Evolutionary conservation across 2,888 invertebrate species (phyloP), one percentile per base, ranked within the genome.

Genomic region (Phaedon cochleariae): DNA sequence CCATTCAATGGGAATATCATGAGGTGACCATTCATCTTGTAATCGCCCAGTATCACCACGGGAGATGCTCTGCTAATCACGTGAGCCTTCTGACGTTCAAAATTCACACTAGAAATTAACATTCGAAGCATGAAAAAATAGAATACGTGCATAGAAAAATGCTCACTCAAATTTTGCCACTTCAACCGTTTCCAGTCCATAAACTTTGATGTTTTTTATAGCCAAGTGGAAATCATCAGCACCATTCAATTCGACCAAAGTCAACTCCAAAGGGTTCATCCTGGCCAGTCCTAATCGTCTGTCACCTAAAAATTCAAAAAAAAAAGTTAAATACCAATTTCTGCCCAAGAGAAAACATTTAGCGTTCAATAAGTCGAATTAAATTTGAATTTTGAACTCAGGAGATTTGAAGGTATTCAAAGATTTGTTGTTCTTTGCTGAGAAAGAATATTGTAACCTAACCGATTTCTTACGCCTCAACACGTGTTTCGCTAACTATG

Each of bases 1-100:
- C 91, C 91, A 53, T 86, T 88, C 10, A 92, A 87, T 0, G 90
- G 90, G 58, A 92, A 81, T 18, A 91, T 80, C 7, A 92, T 78
- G 62, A 92, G 85, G 46, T 88, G 85, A 15, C 92, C 91, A 49
- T 87, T 85, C 85, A 91, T 85, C 67, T 86, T 85, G 78, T 91
- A 92, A 75, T 91, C 88, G 0, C 89, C 90, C 10, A 58, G 15
- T 2, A 65, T 61, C 2, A 37, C 45, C n/a, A 65, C 45, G 0
- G 6, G 22, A 2, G 65, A 61, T 6, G 61, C 34, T 20, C 57
- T 58, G 18, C 57, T 65, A 0, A 61, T 2, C 10, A 60, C 45
- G n/a, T 22, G 21, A 18, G 52, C 65, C 34, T 4, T 57, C 20
- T 12, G 52, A 21, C 54, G 21, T 12, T 48, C 49, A 22, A 62